Conservation (phyloP, 2,888 invertebrate genomes). For the Helicoverpa assulta region DNA sequence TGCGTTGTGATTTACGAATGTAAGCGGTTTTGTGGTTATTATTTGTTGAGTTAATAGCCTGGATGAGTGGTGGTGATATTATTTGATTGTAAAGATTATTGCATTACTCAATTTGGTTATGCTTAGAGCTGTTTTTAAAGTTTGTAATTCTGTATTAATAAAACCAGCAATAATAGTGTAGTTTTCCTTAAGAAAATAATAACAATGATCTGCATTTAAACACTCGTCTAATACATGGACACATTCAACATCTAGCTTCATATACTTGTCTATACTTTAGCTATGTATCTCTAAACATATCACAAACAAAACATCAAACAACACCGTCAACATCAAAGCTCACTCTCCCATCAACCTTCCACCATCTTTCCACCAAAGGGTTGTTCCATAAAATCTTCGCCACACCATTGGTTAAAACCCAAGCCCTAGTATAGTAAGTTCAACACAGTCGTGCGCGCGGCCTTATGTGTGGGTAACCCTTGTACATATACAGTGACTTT, state of each 20-base stretch:
- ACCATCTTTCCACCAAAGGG: not conserved
- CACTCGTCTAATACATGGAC: no score
- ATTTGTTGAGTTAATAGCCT: slow-evolving; percentile 25
- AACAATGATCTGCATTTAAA: no score
- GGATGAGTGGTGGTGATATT: not conserved
- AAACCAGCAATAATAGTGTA: no score
- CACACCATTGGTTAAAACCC: slow-evolving; percentile 45
- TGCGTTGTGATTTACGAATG: slow-evolving; percentile 68
- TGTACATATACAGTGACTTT: no score
- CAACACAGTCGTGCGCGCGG: no score
- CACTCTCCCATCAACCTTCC: slow-evolving; percentile 11
- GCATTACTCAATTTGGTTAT: not conserved
- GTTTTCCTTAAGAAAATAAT: no score
- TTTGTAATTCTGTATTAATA: no score
- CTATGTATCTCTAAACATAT: not conserved
- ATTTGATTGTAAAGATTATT: not conserved
- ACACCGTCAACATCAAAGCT: slow-evolving; percentile 35
- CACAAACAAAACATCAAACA: slow-evolving; percentile 25
- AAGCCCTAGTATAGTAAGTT: no score
- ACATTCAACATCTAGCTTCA: no score
- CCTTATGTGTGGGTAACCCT: no score
- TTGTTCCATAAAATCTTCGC: slow-evolving; percentile 33
- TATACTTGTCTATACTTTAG: not conserved
- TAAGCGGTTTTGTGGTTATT: slow-evolving; percentile 34
- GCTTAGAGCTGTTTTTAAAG: no score